Evolutionary conservation across 1,140 invertebrate genomes (phyloP).

Genomic region (Ridgeia piscesae): DNA sequence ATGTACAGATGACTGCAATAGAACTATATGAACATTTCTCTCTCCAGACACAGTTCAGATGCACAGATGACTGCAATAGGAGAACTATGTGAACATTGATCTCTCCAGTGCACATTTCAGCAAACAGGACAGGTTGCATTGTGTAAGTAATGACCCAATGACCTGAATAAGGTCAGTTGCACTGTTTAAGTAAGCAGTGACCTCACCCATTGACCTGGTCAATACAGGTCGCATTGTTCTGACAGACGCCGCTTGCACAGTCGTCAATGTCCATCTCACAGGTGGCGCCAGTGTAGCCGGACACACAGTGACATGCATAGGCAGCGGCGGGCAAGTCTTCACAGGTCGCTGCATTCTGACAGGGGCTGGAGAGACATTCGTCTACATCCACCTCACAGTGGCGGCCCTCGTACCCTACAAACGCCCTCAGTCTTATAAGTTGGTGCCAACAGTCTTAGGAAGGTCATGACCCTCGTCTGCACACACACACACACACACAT

Average conservation of each 20-base stretch:
- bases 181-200: neutral
- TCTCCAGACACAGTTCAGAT: neutral
- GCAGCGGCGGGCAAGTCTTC: slow-evolving; percentile 24
- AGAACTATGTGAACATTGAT: neutral
- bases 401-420: slow-evolving; percentile 79
- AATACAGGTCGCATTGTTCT: slow-evolving; percentile 22
- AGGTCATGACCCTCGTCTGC: no score
- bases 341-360: slow-evolving; percentile 47
- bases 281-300: slow-evolving; percentile 27
- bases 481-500: no score
- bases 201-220: slow-evolving; percentile 58
- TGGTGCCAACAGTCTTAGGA: no score
- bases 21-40: neutral
- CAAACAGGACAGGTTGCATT: no score
- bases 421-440: no score
- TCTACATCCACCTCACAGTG: slow-evolving; percentile 92
- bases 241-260: slow-evolving; percentile 19
- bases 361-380: slow-evolving; percentile 85
- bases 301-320: slow-evolving; percentile 32
- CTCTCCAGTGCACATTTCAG: neutral
- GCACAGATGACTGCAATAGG: neutral
- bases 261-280: slow-evolving; percentile 33
- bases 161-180: neutral
- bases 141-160: neutral
- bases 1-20: neutral